Conservation (phyloP, 2,113 vertebrate genomes). For the Azemiops feae region DNA sequence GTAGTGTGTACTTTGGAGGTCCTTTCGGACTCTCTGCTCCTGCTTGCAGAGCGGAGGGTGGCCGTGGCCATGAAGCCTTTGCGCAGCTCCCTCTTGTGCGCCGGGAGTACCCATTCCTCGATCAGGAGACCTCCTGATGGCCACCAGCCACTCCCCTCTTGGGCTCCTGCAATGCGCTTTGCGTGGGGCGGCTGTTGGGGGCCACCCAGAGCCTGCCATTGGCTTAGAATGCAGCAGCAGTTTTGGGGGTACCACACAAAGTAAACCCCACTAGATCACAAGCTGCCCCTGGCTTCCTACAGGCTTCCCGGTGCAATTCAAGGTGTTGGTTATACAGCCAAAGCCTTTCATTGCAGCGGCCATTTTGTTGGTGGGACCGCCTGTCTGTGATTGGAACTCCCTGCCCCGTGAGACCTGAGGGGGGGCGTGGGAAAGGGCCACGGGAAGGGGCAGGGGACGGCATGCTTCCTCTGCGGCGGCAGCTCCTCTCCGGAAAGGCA, state of each 20-base stretch:
- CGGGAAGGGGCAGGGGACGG: too few species aligned
- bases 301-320: background rate
- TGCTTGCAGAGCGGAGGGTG: too few species aligned
- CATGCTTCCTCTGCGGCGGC: background rate
- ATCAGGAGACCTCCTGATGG: too few species aligned
- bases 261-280: background rate
- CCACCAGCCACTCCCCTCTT: too few species aligned
- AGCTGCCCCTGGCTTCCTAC: background rate
- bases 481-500: background rate
- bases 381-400: background rate
- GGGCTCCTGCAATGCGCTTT: background rate
- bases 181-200: background rate
- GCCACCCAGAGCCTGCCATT: background rate
- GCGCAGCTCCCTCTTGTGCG: too few species aligned
- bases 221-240: background rate
- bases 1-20: too few species aligned
- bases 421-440: background rate
- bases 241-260: background rate
- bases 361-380: background rate
- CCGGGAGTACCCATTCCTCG: too few species aligned
- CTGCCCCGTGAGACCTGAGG: background rate
- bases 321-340: fast-evolving
- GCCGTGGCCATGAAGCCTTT: too few species aligned
- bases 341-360: background rate
- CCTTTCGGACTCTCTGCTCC: too few species aligned